Percentiles rank a stretch among this genome's conserved stretches.
Conservation (phyloP, 2,113 vertebrate genomes). For the Hassar affinis region DNA sequence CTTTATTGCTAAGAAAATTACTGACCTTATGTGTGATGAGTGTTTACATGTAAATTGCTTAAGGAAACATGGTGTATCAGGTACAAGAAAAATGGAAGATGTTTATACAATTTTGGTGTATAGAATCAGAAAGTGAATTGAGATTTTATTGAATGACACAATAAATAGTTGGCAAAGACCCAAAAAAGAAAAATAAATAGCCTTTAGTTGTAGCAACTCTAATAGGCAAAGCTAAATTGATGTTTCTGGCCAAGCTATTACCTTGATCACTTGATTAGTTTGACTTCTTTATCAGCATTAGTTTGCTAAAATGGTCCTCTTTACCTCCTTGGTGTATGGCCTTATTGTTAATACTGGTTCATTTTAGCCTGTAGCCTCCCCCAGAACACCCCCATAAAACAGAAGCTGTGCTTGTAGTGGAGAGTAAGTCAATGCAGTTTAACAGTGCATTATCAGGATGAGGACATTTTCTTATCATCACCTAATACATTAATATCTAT, state of each 20-base stretch:
- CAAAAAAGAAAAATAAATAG: background rate
- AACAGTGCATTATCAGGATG: background rate
- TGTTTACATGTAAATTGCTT: background rate
- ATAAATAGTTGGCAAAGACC: background rate
- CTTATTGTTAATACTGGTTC: background rate
- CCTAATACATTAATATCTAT: background rate
- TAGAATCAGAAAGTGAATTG: background rate
- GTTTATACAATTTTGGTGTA: background rate
- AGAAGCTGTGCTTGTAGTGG: background rate
- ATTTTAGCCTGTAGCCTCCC: background rate
- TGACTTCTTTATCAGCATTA: background rate
- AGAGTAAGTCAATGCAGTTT: background rate
- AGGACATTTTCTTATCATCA: background rate
- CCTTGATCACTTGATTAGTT: background rate
- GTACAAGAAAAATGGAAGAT: background rate
- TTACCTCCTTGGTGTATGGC: background rate
- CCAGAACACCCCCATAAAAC: no score
- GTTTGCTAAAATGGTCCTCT: background rate
- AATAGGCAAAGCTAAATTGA: background rate
- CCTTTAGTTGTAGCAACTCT: background rate
- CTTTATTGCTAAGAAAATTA: background rate
- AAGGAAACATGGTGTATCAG: background rate
- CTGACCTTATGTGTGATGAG: background rate
- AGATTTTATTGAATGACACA: background rate
- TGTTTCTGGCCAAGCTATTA: background rate